Conservation (phyloP, 2,113 vertebrate genomes). For the Neogobius melanostomus region DNA sequence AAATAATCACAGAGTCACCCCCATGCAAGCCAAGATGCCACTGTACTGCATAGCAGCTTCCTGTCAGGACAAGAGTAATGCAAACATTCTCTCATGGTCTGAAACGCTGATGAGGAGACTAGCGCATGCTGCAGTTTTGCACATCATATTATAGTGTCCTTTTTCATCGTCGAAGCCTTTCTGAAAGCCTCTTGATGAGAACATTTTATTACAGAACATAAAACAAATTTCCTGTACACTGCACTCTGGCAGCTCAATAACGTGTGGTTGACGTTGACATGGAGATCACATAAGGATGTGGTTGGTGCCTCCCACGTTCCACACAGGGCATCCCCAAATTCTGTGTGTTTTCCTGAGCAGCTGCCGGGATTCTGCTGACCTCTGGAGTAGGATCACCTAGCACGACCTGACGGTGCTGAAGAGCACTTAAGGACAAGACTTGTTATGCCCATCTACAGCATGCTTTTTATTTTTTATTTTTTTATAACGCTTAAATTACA, state of each 20-base stretch:
- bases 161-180: constrained; percentile 60
- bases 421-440: constrained; percentile 59
- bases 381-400: constrained; percentile 66
- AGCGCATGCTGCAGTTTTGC: constrained; percentile 35
- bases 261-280: constrained; percentile 1
- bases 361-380: constrained; percentile 66
- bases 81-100: constrained; percentile 58
- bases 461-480: constrained; percentile 23
- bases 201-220: constrained; percentile 1
- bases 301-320: neutral
- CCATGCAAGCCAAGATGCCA: constrained; percentile 60
- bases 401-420: constrained; percentile 45
- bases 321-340: neutral
- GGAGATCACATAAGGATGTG: constrained; percentile 8
- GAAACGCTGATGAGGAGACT: constrained; percentile 65
- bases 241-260: neutral
- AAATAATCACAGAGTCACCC: constrained; percentile 65
- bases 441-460: constrained; percentile 42
- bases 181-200: constrained; percentile 27
- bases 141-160: constrained; percentile 52
- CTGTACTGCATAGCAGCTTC: constrained; percentile 64
- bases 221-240: constrained; percentile 14
- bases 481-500: constrained; percentile 73
- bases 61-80: constrained; percentile 68
- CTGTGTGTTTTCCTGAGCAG: neutral